Percentiles rank a stretch among this genome's conserved stretches.
phyloP scores from a whole-genome alignment of 92 coral and sea anemone genomes.

The Epizoanthus illoricatus region DNA sequence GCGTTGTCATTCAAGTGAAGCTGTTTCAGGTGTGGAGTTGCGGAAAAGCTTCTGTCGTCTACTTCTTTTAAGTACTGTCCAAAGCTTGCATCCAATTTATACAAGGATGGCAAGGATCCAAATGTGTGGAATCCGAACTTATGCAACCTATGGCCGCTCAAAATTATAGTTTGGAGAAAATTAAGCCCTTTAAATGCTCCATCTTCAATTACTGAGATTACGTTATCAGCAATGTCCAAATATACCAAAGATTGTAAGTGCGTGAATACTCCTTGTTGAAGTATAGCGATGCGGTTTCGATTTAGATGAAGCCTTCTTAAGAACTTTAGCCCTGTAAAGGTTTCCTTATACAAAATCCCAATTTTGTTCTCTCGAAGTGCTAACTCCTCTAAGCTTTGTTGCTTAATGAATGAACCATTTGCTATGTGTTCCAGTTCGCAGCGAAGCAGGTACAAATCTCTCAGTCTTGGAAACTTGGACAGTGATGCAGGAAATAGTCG shows the following conservation, averaged over 20 bases:
- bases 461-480: conserved; percentile 41
- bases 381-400: conserved; percentile 34
- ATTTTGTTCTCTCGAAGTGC: conserved; percentile 56
- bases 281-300: conserved; percentile 49
- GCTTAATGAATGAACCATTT: conserved; percentile 52
- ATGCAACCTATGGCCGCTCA: conserved; percentile 45
- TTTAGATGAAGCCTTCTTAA: conserved; percentile 44
- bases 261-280: conserved; percentile 49
- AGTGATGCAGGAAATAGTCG: conserved; percentile 41
- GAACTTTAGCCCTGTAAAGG: conserved; percentile 58
- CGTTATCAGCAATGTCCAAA: conserved; percentile 55
- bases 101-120: conserved; percentile 70
- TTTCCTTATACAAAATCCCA: conserved; percentile 25
- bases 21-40: conserved; percentile 23
- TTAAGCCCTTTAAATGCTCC: conserved; percentile 69
- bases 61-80: conserved; percentile 7
- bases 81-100: conserved; percentile 41
- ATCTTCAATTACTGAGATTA: conserved; percentile 43
- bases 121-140: conserved; percentile 43
- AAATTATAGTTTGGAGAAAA: conserved; percentile 37
- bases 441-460: conserved; percentile 48
- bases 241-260: conserved; percentile 26
- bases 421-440: conserved; percentile 51
- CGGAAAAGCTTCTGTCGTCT: conserved; percentile 35
- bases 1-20: conserved; percentile 41